Base-by-base conservation (phyloP, 2,113 vertebrate species). In the Hypocryptadius cinnamomeus region DNA sequence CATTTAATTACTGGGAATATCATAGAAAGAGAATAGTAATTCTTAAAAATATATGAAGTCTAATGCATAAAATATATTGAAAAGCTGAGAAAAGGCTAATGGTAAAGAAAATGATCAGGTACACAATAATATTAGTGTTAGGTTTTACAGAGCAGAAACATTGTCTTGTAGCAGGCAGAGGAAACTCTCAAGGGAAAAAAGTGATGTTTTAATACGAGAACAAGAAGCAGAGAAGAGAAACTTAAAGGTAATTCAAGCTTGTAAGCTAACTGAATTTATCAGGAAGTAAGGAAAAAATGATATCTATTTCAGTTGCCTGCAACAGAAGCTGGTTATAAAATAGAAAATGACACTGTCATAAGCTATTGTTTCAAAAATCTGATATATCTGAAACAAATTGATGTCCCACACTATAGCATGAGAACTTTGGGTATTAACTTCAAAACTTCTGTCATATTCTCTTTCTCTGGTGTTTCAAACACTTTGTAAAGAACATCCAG, bases 271-370 rank as follows among this genome's bases (percentile, higher is more conserved):
- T 77, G 53, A 91, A 90, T 94, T 96, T 95, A 74, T 24, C 47
- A 80, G 33, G 40, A 74, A 77, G 59, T 63, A 73, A 82, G 60
- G 45, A 85, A 89, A 79, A 93, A 93, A 89, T 93, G 77, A 40
- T 89, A 96, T 73, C 64, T 88, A 45, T 92, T 96, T 94, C 91
- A 87, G 74, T 83, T 82, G 42, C n/a, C 37, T 89, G 76, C 39
- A 72, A 91, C 47, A 89, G 78, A 92, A 94, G 12, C 45, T 60
- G 77, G 92, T 77, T 91, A 61, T 85, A 89, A 93, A 92, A 96
- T 90, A 56, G 79, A 79, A 95, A 88, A 94, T 89, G 87, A 89
- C 89, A 56, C n/a, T 91, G 86, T 96, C 95, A 95, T 35, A 96
- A 92, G n/a, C 16, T 60, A 80, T 96, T 3, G 0, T 79, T 94